phyloP scores from a whole-genome alignment of 2,113 vertebrate species.

The human (Homo sapiens) region GRCh38 chr13:57287501-57288000 shows the following conservation, averaged over 20 bases:
- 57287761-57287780: background rate
- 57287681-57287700: conserved; percentile 61
- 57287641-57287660: conserved; percentile 57
- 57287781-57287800: background rate
- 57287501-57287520: conserved; percentile 48
- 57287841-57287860: background rate
- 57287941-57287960: background rate
- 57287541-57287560: conserved; percentile 64
- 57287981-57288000: background rate
- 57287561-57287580: conserved; percentile 61
- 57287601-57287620: conserved; percentile 56
- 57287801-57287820: background rate
- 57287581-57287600: conserved; percentile 68
- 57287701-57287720: background rate
- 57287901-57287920: background rate
- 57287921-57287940: background rate
- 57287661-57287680: conserved; percentile 62
- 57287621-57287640: conserved; percentile 75
- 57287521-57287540: conserved; percentile 73
- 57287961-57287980: background rate
- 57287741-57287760: background rate
- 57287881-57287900: background rate
- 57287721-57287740: background rate
- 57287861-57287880: background rate
- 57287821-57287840: background rate